Conservation (phyloP, 2,888 invertebrate species). For the Lamellibrachia satsuma region DNA sequence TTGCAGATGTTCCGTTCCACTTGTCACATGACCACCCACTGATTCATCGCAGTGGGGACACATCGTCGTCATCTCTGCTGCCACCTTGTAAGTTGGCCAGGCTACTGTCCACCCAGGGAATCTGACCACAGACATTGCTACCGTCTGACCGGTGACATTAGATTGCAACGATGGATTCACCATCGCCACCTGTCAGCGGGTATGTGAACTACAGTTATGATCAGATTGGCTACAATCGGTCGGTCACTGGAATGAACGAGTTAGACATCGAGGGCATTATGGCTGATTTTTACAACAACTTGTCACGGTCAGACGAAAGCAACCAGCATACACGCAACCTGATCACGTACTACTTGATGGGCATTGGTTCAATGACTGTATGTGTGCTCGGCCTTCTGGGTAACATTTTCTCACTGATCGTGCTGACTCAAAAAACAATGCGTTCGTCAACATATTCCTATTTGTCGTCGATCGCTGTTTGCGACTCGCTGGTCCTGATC, state of each 20-base stretch:
- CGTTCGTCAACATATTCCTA: conserved; percentile 63
- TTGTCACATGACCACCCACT: neutral
- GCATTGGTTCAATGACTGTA: conserved; percentile 59
- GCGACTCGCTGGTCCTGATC: conserved; percentile 61
- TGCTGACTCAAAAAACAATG: conserved; percentile 58
- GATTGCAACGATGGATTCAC: neutral
- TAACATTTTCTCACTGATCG: conserved; percentile 60
- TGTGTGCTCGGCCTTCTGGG: conserved; percentile 61
- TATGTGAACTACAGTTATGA: neutral
- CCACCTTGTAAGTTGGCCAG: neutral
- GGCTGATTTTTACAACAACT: neutral
- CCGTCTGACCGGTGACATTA: neutral
- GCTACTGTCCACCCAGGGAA: neutral
- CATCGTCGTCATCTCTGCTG: neutral
- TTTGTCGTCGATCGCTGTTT: conserved; percentile 60
- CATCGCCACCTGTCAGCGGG: neutral
- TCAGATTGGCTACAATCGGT: neutral
- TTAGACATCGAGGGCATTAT: neutral
- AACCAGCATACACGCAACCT: conserved; percentile 38
- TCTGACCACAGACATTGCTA: neutral
- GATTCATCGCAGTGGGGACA: neutral
- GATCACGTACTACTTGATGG: conserved; percentile 59
- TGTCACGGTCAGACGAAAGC: neutral
- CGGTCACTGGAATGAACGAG: neutral
- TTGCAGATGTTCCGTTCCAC: neutral